phyloP scores from a whole-genome alignment of 2,888 invertebrate genomes.

The Drosophila phalerata region DNA sequence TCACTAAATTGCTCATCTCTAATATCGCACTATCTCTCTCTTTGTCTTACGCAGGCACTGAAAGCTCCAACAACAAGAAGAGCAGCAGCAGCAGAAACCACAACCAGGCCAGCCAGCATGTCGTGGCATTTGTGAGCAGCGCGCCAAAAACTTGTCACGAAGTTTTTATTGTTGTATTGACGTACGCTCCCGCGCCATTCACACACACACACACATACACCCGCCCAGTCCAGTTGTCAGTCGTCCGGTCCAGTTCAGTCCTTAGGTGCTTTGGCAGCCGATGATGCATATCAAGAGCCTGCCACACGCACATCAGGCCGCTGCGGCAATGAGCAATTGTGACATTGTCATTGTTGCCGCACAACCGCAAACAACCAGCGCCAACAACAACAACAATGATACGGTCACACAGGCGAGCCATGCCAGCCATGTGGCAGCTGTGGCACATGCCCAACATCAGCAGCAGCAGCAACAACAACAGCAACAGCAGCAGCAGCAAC shows the following conservation, averaged over 20 bases:
- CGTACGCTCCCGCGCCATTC: constrained; percentile 36
- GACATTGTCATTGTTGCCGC: constrained; percentile 85
- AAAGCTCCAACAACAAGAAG: constrained; percentile 40
- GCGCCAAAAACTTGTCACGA: constrained; percentile 66
- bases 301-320: constrained; percentile 83
- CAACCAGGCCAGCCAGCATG: constrained; percentile 65
- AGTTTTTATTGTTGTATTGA: constrained; percentile 61
- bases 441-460: constrained; percentile 71
- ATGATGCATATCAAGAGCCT: constrained; percentile 83
- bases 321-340: constrained; percentile 85
- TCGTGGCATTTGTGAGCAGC: constrained; percentile 68
- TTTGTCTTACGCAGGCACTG: constrained; percentile 55
- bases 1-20: constrained; percentile 22
- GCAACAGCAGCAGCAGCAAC: constrained; percentile 70
- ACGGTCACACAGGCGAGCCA: constrained; percentile 75
- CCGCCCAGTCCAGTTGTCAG: constrained; percentile 54
- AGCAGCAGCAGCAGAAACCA: constrained; percentile 49
- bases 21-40: constrained; percentile 18
- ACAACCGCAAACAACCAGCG: constrained; percentile 80
- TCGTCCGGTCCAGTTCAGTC: constrained; percentile 57
- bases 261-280: constrained; percentile 41
- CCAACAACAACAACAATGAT: constrained; percentile 78
- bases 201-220: background rate
- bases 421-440: constrained; percentile 68
- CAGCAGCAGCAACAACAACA: constrained; percentile 71